These are phyloP conservation scores for Pristis pectinata DNA, from an alignment of 2,797 vertebrate species.

Conservation along the genomic window DNA sequence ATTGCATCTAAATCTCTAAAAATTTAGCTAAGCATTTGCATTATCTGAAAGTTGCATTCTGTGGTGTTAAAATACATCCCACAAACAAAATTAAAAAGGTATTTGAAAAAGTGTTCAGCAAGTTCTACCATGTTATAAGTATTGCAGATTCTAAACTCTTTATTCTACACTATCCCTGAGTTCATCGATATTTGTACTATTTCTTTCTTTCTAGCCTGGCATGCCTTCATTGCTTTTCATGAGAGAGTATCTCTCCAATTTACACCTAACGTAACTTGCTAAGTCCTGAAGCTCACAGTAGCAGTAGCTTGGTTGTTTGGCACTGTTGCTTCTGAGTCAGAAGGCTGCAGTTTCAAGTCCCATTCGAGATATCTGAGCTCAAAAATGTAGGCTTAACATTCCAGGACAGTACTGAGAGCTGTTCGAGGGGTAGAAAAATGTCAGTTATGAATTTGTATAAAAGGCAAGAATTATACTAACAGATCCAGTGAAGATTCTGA, in stretches of 20 bases:
- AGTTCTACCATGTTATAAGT: neutral
- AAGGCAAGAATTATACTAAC: neutral
- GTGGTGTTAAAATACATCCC: neutral
- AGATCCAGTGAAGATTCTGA: neutral
- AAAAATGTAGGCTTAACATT: too few relatives aligned
- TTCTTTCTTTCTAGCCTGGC: neutral
- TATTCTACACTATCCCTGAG: neutral
- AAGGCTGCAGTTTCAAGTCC: too few relatives aligned
- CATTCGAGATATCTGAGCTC: too few relatives aligned
- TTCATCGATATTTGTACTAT: neutral
- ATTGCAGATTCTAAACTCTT: neutral
- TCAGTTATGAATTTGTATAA: neutral
- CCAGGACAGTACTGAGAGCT: too few relatives aligned
- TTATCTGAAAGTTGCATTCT: neutral
- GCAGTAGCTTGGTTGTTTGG: too few relatives aligned
- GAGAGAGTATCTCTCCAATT: neutral
- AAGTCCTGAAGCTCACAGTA: neutral
- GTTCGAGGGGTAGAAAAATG: neutral
- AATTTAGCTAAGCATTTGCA: neutral
- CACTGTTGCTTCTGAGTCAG: too few relatives aligned
- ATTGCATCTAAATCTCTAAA: neutral
- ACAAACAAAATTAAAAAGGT: neutral
- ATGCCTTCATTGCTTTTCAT: neutral
- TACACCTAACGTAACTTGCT: neutral
- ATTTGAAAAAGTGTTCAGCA: neutral